phyloP scores from a whole-genome alignment of 2,888 invertebrate species.

The Pelosia muscerda region DNA sequence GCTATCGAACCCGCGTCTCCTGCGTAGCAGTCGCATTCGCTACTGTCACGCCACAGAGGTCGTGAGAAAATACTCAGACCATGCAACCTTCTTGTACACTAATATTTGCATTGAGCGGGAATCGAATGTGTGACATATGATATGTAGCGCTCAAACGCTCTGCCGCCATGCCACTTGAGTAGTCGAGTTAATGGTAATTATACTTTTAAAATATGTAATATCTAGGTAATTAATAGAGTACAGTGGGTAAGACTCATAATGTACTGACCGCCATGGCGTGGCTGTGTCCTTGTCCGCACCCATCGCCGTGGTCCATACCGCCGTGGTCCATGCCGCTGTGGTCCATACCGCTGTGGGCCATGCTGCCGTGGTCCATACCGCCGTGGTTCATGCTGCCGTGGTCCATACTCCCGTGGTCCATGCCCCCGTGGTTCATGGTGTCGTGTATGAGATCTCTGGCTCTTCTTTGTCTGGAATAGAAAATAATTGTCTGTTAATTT shows the following conservation, averaged over 20 bases:
- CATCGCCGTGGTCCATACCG: slow-evolving; percentile 39
- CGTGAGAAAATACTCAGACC: too few species aligned
- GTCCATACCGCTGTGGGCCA: slow-evolving; percentile 37
- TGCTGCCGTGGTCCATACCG: slow-evolving; percentile 37
- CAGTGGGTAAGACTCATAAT: neutral
- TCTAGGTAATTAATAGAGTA: too few species aligned
- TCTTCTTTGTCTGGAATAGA: slow-evolving; percentile 28
- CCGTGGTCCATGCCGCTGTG: slow-evolving; percentile 46
- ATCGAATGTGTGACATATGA: too few species aligned
- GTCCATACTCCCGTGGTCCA: slow-evolving; percentile 39
- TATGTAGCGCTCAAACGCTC: too few species aligned
- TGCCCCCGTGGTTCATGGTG: slow-evolving; percentile 42
- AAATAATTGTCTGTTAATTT: neutral
- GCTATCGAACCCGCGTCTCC: too few species aligned
- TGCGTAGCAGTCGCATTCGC: too few species aligned
- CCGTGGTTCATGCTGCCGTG: slow-evolving; percentile 47
- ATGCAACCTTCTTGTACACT: too few species aligned
- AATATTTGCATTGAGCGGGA: too few species aligned
- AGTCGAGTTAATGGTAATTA: too few species aligned
- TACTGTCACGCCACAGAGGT: too few species aligned
- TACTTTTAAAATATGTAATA: too few species aligned
- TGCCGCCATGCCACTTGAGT: too few species aligned
- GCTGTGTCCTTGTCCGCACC: slow-evolving; percentile 52
- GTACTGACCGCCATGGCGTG: slow-evolving; percentile 72
- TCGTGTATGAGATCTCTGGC: slow-evolving; percentile 39